Evolutionary conservation across 2,113 vertebrate species (phyloP), one percentile per base, ranked within the genome.

Genomic region (Tonatia bakeri): DNA sequence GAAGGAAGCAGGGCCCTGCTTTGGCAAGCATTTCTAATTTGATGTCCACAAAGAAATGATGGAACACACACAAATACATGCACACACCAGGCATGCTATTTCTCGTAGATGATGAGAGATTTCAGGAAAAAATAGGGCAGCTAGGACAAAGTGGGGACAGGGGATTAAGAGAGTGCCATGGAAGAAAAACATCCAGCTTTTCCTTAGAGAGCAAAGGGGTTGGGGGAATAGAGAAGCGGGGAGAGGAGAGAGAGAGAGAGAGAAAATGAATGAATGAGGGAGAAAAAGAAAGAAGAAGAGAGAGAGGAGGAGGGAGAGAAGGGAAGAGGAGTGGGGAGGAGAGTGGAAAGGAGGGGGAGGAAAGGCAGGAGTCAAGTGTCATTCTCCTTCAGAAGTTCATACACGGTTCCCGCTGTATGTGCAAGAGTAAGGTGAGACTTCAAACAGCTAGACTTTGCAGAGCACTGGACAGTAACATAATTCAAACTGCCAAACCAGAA

Each of bases 1-100:
- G 70, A 85, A 70, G 28, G 81, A 47, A 17, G 47, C 33, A 84
- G 16, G 76, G n/a, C 16, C 40, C 17, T 61, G 20, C n/a, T 87
- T 92, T 47, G 40, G 83, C 38, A 92, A 76, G 24, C 33, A 67
- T 79, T 90, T 92, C 67, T n/a, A n/a, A 87, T 67, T 72, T 94
- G 22, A 90, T 59, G 38, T 85, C 40, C 79, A 13, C 10, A 40
- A 61, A 38, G 47, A 93, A 72, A 16, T 16, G 45, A 77, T 15
- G 82, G 26, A 33, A 86, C 16, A 67, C 3, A 26, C 38, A 4
- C 33, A 16, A 36, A 5, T 38, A 36, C 31, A 16, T 19, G 40
- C 40, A 45, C 7, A 15, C 33, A 24, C 43, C 22, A 28, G 5
- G 45, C 8, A 24, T 0, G 3, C 45, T n/a, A 14, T 19, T 89